Evolutionary conservation across 2,888 invertebrate genomes (phyloP).

Genomic region (Alcis repandata): DNA sequence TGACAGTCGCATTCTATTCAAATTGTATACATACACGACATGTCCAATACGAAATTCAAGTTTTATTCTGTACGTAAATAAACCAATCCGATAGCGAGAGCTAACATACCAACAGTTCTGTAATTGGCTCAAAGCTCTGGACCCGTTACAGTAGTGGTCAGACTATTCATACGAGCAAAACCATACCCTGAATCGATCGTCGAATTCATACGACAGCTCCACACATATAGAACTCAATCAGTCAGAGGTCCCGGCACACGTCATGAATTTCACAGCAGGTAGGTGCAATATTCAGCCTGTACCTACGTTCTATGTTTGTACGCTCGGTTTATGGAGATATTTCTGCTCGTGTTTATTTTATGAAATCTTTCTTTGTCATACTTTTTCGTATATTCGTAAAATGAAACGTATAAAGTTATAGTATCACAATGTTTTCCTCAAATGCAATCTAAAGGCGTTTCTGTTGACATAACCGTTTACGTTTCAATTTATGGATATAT

Average conservation of each 20-base stretch:
- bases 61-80: too few species aligned
- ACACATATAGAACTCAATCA: constrained; percentile 73
- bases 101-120: not conserved
- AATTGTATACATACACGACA: too few species aligned
- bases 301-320: constrained; percentile 49
- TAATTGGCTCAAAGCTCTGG: constrained; percentile 15
- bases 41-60: too few species aligned
- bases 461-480: constrained; percentile 25
- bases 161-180: constrained; percentile 20
- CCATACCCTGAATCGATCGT: constrained; percentile 31
- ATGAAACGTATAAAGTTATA: constrained; percentile 16
- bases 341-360: constrained; percentile 43
- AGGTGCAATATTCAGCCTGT: constrained; percentile 65
- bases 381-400: constrained; percentile 25
- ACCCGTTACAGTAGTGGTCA: constrained; percentile 15
- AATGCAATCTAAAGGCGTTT: constrained; percentile 9
- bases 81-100: not conserved
- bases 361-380: constrained; percentile 40
- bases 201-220: constrained; percentile 54
- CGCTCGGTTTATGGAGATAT: constrained; percentile 48
- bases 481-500: constrained; percentile 25
- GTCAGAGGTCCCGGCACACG: constrained; percentile 70
- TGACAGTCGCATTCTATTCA: too few species aligned
- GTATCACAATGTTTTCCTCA: constrained; percentile 4
- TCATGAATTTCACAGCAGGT: constrained; percentile 78